phyloP scores from a whole-genome alignment of 2,113 vertebrate genomes.

The Chaetorhynchus papuensis region DNA sequence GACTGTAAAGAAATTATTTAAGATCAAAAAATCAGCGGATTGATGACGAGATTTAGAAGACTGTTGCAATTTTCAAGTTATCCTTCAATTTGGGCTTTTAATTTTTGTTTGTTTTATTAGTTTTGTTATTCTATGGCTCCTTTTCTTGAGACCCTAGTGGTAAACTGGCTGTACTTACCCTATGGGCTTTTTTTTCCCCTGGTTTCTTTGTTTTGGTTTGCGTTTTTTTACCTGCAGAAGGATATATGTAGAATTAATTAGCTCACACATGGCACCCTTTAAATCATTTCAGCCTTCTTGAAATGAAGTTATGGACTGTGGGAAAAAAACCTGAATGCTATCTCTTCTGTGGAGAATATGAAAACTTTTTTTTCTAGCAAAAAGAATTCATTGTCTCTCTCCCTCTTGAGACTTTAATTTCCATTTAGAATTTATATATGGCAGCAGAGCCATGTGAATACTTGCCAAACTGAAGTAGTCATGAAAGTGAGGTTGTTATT shows the following conservation, averaged over 20 bases:
- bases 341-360: not conserved
- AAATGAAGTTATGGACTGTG: not conserved
- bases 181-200: not conserved
- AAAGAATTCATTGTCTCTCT: not conserved
- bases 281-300: not conserved
- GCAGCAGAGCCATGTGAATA: not conserved
- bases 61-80: not conserved
- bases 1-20: not conserved
- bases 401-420: not conserved
- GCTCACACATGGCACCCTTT: not conserved
- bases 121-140: not conserved
- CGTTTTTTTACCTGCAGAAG: not conserved
- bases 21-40: not conserved
- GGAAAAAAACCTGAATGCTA: not conserved
- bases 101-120: not conserved
- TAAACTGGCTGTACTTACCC: not conserved
- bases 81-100: not conserved
- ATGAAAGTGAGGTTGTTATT: not conserved
- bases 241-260: not conserved
- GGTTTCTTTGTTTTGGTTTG: not conserved
- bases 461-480: not conserved
- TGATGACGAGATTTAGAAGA: not conserved
- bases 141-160: not conserved
- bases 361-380: not conserved
- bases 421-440: not conserved